phyloP scores from a whole-genome alignment of 2,797 vertebrate species.

The Eleutherodactylus coqui region DNA sequence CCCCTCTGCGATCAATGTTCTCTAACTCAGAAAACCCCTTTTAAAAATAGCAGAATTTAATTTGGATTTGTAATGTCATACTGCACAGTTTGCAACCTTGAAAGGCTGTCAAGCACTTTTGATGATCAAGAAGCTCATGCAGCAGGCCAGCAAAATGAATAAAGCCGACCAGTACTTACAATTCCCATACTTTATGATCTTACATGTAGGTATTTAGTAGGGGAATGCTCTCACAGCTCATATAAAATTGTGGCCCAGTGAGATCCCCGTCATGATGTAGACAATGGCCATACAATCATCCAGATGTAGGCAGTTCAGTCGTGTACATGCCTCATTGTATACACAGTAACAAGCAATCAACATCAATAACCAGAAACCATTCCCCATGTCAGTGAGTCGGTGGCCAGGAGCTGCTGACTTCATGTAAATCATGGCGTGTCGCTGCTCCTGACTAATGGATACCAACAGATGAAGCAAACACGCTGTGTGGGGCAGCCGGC shows the following conservation, averaged over 20 bases:
- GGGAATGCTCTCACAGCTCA: neutral
- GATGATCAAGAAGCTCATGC: too few species aligned
- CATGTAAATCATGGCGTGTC: neutral
- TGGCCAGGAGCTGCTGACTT: neutral
- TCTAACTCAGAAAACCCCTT: too few species aligned
- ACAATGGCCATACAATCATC: neutral
- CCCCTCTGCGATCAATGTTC: too few species aligned
- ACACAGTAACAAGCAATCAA: neutral
- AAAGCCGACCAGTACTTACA: too few species aligned
- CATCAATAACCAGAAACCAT: conserved; percentile 10
- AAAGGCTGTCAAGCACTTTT: too few species aligned
- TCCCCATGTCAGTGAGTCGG: neutral
- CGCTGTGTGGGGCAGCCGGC: neutral
- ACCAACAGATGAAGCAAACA: conserved; percentile 32
- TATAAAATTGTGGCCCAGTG: neutral
- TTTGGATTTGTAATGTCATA: too few species aligned
- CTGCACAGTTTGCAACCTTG: too few species aligned
- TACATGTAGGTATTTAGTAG: neutral
- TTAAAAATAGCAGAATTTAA: too few species aligned
- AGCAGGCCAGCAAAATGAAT: too few species aligned
- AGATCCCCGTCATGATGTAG: neutral
- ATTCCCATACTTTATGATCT: too few species aligned
- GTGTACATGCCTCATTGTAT: neutral
- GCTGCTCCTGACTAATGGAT: neutral
- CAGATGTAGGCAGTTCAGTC: conserved; percentile 3